These are phyloP conservation scores for Ahaetulla prasina DNA, from an alignment of 2,113 vertebrate species.

Conservation along the genomic window DNA sequence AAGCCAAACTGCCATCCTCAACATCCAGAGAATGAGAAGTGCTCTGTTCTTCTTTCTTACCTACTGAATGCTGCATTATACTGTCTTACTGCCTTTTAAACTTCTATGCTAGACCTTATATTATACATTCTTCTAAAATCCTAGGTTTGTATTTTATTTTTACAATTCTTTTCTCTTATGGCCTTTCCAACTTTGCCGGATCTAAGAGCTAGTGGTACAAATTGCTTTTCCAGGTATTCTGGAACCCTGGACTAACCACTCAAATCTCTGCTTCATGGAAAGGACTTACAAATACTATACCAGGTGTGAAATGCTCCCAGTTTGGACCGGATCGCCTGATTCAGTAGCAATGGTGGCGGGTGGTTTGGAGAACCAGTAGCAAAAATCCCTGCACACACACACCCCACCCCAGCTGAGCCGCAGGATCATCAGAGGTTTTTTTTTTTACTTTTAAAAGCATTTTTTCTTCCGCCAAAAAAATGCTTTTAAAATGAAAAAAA, in stretches of 20 bases:
- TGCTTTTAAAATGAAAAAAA: too few relatives aligned
- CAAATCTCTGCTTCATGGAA: not conserved
- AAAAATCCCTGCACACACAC: too few relatives aligned
- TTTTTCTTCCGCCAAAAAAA: too few relatives aligned
- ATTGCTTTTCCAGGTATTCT: not conserved
- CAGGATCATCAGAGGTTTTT: too few relatives aligned
- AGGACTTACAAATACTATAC: too few relatives aligned
- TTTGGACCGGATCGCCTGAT: too few relatives aligned
- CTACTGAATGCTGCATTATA: not conserved
- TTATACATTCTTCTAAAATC: not conserved
- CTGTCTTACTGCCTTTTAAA: not conserved
- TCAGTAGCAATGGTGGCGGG: too few relatives aligned
- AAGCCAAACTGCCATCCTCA: not conserved
- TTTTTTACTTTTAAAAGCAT: too few relatives aligned
- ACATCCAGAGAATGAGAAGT: not conserved
- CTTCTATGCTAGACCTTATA: not conserved
- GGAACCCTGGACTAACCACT: not conserved
- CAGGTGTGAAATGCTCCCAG: too few relatives aligned
- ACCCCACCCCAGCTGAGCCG: too few relatives aligned
- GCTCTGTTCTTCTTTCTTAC: not conserved
- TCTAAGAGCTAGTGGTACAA: not conserved
- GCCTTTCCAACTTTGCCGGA: not conserved
- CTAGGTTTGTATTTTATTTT: not conserved
- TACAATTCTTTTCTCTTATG: not conserved
- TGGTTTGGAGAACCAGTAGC: too few relatives aligned